Evolutionary conservation across 2,888 invertebrate genomes (phyloP).

Genomic region (Steinernema hermaphroditum): DNA sequence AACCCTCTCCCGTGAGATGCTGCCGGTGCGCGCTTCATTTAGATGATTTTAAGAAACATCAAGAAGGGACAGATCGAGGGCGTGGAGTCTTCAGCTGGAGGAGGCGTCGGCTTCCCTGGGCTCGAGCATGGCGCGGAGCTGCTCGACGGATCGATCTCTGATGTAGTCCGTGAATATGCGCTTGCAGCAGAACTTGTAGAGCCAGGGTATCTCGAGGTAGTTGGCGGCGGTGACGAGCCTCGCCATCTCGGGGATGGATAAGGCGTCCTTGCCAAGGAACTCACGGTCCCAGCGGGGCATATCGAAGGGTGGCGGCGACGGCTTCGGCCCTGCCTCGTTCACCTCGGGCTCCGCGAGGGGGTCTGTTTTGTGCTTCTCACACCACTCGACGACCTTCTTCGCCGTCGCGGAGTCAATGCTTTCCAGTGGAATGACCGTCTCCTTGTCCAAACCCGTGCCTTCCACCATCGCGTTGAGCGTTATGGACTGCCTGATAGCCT

Average conservation of each 20-base stretch:
- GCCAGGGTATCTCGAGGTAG: constrained; percentile 14
- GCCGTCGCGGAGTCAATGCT: not conserved
- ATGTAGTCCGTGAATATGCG: constrained; percentile 23
- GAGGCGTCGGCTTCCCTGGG: not conserved
- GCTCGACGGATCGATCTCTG: not conserved
- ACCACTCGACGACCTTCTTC: constrained; percentile 16
- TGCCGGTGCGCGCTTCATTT: too few species aligned
- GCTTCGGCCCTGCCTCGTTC: not conserved
- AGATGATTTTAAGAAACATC: too few species aligned
- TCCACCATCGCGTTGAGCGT: not conserved
- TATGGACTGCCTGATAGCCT: not conserved
- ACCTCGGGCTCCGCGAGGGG: not conserved
- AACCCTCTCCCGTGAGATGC: too few species aligned
- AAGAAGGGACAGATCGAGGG: too few species aligned
- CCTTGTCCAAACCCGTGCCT: not conserved
- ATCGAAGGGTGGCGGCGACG: constrained; percentile 1
- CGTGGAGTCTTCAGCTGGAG: too few species aligned
- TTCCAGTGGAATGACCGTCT: not conserved
- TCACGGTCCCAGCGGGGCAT: constrained; percentile 18
- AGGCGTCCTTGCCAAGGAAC: not conserved
- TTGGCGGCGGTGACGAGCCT: not conserved
- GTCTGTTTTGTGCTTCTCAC: constrained; percentile 8
- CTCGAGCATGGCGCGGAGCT: not conserved
- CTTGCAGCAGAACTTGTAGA: constrained; percentile 24
- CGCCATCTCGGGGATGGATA: constrained; percentile 21